Percentiles rank a stretch among this genome's conserved stretches.
These are phyloP conservation scores for Vespertilio murinus DNA, from an alignment of 2,797 vertebrate genomes.

Conservation along the genomic window DNA sequence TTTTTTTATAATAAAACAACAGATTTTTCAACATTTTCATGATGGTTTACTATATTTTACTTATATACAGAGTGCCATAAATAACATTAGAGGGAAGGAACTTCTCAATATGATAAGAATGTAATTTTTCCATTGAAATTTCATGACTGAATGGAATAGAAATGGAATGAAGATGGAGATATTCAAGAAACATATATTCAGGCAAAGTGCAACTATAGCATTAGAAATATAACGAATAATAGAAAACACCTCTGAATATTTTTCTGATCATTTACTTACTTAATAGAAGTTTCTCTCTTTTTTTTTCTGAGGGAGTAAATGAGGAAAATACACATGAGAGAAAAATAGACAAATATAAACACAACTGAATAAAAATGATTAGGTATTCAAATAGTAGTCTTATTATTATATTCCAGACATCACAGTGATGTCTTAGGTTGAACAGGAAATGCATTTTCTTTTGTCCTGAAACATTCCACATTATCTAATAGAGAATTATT, in stretches of 20 bases:
- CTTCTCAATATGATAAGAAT: not conserved
- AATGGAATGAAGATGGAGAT: not conserved
- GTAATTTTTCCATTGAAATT: not conserved
- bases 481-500: not conserved
- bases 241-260: not conserved
- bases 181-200: not conserved
- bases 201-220: not conserved
- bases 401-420: not conserved
- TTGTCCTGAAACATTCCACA: not conserved
- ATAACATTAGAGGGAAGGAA: not conserved
- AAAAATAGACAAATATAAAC: not conserved
- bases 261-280: not conserved
- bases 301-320: not conserved
- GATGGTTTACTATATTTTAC: not conserved
- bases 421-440: not conserved
- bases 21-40: not conserved
- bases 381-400: not conserved
- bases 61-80: not conserved
- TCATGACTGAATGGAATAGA: not conserved
- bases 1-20: not conserved
- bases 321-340: not conserved
- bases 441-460: not conserved
- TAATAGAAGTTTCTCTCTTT: not conserved
- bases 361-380: not conserved
- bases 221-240: too few relatives aligned